Base-by-base conservation (phyloP, 2,113 vertebrate species). In the Pantherophis guttatus region DNA sequence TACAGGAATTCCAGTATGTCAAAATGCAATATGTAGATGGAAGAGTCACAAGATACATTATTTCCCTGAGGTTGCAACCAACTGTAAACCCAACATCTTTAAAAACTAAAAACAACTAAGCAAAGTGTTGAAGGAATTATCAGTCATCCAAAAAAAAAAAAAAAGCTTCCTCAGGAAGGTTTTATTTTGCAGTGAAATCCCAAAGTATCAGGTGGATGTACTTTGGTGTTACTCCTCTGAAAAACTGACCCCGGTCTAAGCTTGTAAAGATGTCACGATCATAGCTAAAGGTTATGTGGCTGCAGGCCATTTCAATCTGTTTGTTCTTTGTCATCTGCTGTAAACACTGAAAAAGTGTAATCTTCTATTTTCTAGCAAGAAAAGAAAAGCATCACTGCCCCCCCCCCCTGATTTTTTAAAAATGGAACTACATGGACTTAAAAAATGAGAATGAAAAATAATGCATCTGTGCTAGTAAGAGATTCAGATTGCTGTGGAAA, bases 251-350 rank as follows among this genome's bases (percentile, higher is more conserved):
- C 39, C 21, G 23, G 55, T 50, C 44, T 58, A 86, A 11, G 92
- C 12, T 86, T 8, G 0, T 0, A 0, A 93, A 87, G 33, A 81
- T 92, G 23, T 33, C 75, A 92, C 48, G 87, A 94, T 94, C 92
- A 91, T 89, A 96, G 54, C 15, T 58, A 7, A 94, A 93, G 23
- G 58, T 90, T 50, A 88, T 90, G 86, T 0, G 1, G 23, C 8
- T n/a, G 54, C 70, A 92, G 90, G 87, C n/a, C 88, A 52, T 94
- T 86, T 91, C 91, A 94, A 91, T 19, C 1, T 93, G 57, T 89
- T 94, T 90, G 5, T 86, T 94, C 50, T 93, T 94, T 88, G 21
- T 90, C 75, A n/a, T 95, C 93, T 94, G 89, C 57, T 93, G 44
- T 89, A 93, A 94, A 88, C 4, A 53, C 2, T 33, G 2, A 58